A percentile compares a stretch with the other conserved stretches of the same genome.
Conservation (phyloP, 1,140 invertebrate species). For the Hyphantria cunea region DNA sequence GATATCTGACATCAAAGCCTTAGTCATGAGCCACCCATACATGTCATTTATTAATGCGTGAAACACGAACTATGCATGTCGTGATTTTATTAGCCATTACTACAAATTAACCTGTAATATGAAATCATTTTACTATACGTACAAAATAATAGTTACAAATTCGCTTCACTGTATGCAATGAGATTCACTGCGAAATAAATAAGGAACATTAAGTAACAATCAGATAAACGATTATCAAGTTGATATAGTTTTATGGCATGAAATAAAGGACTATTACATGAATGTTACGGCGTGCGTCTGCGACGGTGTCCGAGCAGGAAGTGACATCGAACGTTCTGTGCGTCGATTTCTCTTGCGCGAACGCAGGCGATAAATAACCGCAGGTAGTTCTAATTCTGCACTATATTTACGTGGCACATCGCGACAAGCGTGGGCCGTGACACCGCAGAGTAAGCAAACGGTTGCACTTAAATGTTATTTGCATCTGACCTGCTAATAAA, state of each 20-base stretch:
- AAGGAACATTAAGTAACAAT: too few species aligned
- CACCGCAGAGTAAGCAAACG: conserved; percentile 36
- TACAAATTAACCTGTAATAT: background rate
- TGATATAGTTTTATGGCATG: too few species aligned
- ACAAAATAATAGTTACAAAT: too few species aligned
- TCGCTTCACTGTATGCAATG: too few species aligned
- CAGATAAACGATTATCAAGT: too few species aligned
- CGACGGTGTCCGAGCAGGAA: conserved; percentile 62
- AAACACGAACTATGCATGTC: conserved; percentile 13
- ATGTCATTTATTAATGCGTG: conserved; percentile 15
- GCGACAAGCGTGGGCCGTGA: conserved; percentile 54
- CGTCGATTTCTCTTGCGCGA: conserved; percentile 59
- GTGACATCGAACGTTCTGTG: conserved; percentile 42
- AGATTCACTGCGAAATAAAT: too few species aligned
- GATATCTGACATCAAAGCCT: too few species aligned
- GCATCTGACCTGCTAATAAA: conserved; percentile 15
- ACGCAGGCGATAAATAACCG: conserved; percentile 63
- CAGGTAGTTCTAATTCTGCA: conserved; percentile 71
- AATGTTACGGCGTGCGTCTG: conserved; percentile 37
- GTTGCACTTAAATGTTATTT: conserved; percentile 33
- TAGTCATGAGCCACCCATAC: background rate
- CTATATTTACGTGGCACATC: conserved; percentile 64
- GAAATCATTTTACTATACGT: too few species aligned
- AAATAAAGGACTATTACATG: too few species aligned
- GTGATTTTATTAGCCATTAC: conserved; percentile 11